Evolutionary conservation across 1,140 invertebrate species (phyloP), one percentile per base, ranked within the genome.

Genomic region (Camponotus vicinus): DNA sequence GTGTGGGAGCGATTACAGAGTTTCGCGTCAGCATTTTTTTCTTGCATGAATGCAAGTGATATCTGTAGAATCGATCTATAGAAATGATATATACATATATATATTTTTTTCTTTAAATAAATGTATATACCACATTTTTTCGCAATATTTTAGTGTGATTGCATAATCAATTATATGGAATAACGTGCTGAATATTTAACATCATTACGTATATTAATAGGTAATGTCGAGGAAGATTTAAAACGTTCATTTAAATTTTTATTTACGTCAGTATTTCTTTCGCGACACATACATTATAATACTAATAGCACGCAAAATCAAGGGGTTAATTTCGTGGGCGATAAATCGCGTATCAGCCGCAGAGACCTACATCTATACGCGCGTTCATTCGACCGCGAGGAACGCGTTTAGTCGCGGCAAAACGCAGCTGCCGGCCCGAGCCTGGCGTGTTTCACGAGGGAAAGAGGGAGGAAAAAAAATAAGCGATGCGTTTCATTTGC

Each of bases 1-100:
- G 69, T 61, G 79, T 45, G 69, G 9, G 27, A 73, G 18, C 37
- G 79, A 59, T 82, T 37, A 55, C 79, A 18, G 27, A 73, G 7
- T 63, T 83, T 83, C 69, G 49, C n/a, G 8, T 63, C 79, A 83
- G 79, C 79, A 49, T 73, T 83, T 75, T 83, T 45, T 21, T 27
- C 3, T 52, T 7, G 13, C 4, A 4, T 49, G 64, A 15, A 59
- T 66, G 55, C 37, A 45, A 55, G 37, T 34, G 67, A 83, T 83
- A 32, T 83, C 63, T 75, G 79, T n/a, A 49, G 69, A 8, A 83
- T 75, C 55, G 55, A 61, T 73, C 27, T 27, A 27, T 27, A 27
- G 27, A 27, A 27, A 27, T 27, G 40, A 82, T 82, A 6, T 52
- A 9, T 45, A 45, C 9, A 40, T 40, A 40, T 40, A 40, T 40